These are phyloP conservation scores for Trogon surrucura DNA, from an alignment of 2,113 vertebrate genomes.

Conservation along the genomic window DNA sequence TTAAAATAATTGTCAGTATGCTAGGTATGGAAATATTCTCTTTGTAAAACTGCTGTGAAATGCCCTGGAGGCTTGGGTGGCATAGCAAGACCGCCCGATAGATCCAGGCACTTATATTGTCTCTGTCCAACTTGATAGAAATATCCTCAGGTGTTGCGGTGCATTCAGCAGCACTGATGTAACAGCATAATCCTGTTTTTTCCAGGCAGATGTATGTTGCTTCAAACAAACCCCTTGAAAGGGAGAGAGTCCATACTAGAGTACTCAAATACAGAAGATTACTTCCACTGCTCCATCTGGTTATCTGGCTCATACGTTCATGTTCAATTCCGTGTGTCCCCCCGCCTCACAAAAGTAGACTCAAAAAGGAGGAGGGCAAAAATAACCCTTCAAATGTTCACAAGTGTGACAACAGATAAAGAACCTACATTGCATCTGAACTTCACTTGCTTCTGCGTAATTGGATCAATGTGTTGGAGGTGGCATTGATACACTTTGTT, in stretches of 20 bases:
- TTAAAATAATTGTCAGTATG: slow-evolving; percentile 69
- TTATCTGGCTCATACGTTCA: background rate
- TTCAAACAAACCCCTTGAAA: background rate
- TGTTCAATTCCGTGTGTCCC: background rate
- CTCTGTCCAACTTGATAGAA: slow-evolving; percentile 15
- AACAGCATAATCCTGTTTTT: background rate
- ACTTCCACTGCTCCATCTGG: background rate
- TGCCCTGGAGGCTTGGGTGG: slow-evolving; percentile 34
- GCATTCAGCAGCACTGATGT: background rate
- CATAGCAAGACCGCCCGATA: background rate
- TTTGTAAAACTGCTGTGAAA: slow-evolving; percentile 49
- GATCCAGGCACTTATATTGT: background rate
- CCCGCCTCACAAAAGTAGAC: background rate
- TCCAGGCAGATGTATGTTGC: background rate
- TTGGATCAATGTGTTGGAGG: background rate
- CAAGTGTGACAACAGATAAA: background rate
- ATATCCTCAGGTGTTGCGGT: background rate
- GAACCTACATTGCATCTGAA: background rate
- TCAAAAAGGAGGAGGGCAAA: background rate
- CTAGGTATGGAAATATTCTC: slow-evolving; percentile 56
- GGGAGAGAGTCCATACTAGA: background rate
- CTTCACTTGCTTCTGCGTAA: background rate
- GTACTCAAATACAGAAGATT: background rate
- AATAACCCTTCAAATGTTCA: background rate
- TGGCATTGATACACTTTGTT: background rate